phyloP scores from a whole-genome alignment of 1,140 invertebrate species.

The Drosophila azteca region DNA sequence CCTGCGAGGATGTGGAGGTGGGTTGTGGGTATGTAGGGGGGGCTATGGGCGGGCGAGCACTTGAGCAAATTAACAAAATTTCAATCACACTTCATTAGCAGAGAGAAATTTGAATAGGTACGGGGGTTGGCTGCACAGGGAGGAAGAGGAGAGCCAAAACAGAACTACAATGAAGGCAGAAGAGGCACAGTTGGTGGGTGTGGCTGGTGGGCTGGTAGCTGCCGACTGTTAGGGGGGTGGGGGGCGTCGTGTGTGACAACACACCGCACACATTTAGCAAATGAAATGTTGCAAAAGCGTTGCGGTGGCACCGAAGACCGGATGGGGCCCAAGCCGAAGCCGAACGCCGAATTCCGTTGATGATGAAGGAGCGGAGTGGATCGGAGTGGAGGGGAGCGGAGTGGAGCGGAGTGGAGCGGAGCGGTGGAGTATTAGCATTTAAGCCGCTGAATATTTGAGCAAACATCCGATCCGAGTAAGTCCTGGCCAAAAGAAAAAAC shows the following conservation, averaged over 20 bases:
- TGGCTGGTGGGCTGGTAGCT: slow-evolving; percentile 11
- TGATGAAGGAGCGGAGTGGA: background rate
- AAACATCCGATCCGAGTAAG: background rate
- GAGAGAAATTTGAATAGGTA: slow-evolving; percentile 45
- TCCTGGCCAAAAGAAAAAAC: background rate
- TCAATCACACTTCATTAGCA: slow-evolving; percentile 77
- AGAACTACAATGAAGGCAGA: slow-evolving; percentile 26
- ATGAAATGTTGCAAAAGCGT: slow-evolving; percentile 49
- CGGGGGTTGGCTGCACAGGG: background rate
- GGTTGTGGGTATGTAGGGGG: background rate
- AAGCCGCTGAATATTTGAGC: slow-evolving; percentile 25
- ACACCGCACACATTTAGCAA: slow-evolving; percentile 47
- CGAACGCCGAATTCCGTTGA: background rate
- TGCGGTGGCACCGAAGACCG: background rate
- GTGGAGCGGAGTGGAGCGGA: no score
- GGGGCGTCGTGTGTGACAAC: slow-evolving; percentile 15
- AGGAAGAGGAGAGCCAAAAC: background rate
- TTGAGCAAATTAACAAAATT: slow-evolving; percentile 75
- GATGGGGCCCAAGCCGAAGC: background rate
- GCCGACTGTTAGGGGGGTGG: background rate
- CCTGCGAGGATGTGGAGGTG: background rate
- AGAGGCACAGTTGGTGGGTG: slow-evolving; percentile 8
- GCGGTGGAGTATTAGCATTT: slow-evolving; percentile 15
- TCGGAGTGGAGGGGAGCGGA: background rate
- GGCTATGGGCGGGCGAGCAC: slow-evolving; percentile 30